These are phyloP conservation scores for Mellilla xanthometata DNA, from an alignment of 2,888 invertebrate genomes.

Conservation along the genomic window DNA sequence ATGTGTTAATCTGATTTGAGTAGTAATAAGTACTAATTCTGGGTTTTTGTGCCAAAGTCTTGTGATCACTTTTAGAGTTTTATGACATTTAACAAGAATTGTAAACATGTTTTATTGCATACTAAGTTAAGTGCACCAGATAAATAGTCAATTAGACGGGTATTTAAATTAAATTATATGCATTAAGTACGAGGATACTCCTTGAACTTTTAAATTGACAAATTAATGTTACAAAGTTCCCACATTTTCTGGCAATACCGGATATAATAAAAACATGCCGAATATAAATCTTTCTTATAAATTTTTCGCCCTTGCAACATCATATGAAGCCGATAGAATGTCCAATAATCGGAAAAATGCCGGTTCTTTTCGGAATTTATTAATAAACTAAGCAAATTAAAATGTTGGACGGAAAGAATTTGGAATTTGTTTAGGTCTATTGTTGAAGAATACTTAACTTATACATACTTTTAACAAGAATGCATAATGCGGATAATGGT, in stretches of 20 bases:
- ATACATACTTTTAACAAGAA: too few species aligned
- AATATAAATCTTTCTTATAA: constrained; percentile 28
- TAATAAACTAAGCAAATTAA: constrained; percentile 36
- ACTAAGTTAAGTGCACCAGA: background rate
- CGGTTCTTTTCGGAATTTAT: constrained; percentile 32
- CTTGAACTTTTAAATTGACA: constrained; percentile 46
- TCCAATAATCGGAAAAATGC: constrained; percentile 28
- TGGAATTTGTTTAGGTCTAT: constrained; percentile 17
- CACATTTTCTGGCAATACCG: constrained; percentile 14
- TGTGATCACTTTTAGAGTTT: too few species aligned
- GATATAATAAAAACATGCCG: constrained; percentile 23
- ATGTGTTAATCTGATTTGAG: too few species aligned
- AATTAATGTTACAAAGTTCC: constrained; percentile 11
- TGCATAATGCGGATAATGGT: too few species aligned
- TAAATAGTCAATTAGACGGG: background rate
- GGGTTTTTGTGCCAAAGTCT: too few species aligned
- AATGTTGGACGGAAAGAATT: constrained; percentile 26
- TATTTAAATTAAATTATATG: constrained; percentile 34
- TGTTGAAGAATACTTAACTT: too few species aligned
- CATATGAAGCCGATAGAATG: constrained; percentile 25
- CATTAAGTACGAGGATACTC: constrained; percentile 53
- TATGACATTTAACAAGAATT: too few species aligned
- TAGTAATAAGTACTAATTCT: too few species aligned
- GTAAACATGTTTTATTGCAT: background rate
- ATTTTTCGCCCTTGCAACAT: constrained; percentile 34